Evolutionary conservation across 2,888 invertebrate species (phyloP), one percentile per base, ranked within the genome.

Genomic region (Coremacera marginata): DNA sequence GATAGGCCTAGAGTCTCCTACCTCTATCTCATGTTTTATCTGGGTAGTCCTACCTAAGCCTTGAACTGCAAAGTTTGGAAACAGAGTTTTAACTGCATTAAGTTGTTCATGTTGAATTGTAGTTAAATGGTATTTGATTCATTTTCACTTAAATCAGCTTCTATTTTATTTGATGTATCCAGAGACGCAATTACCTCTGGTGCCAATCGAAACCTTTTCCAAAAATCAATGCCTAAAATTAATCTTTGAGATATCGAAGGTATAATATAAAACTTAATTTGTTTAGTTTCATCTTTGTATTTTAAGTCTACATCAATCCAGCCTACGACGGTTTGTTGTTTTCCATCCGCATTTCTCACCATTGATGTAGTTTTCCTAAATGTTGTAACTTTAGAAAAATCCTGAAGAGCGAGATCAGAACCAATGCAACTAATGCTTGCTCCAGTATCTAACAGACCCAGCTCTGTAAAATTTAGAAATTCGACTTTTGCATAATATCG

Each of bases 11-110:
- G 80, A 60, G 0, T 75, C 65, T 0, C 78, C 80, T 16, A 77
- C 78, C 52, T 80, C 79, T 49, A 82, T 82, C 5, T 31, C 11
- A 60, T 81, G 81, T 52, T 49, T 34, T 25, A 77, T 57, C 5
- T 78, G 34, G 0, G 55, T n/a, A 2, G 79, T 82, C 73, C 73
- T 77, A 0, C 80, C 80, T 0, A 80, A 22, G 0, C 78, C 76
- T 52, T 76, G 14, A 14, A 52, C 25, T 62, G 73, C 70, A 52
- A 52, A 52, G 9, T 52, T 52, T 52, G 22, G 22, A 31, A 31
- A 31, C 3, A 31, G 31, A 31, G 31, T 31, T 31, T 31, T 31
- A 31, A 31, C 31, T 3, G 31, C 31, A 31, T 31, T 31, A 31
- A 31, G 31, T 31, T 31, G 31, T 31, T 31, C 31, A 4, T 31